phyloP scores from a whole-genome alignment of 2,888 invertebrate genomes.

The Pteria penguin region DNA sequence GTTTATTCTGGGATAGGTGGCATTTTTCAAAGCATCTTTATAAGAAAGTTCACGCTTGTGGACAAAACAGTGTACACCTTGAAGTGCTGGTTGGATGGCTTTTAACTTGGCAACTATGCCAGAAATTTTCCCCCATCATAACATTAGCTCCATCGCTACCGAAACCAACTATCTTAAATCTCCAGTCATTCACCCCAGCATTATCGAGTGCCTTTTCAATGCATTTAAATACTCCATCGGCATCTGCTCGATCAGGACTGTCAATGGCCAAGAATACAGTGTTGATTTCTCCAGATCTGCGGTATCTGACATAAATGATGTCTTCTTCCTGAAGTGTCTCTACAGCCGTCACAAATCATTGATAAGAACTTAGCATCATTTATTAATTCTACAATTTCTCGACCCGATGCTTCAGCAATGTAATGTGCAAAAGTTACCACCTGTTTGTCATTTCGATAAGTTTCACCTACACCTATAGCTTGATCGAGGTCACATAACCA shows the following conservation, averaged over 20 bases:
- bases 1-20: too few relatives aligned
- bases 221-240: background rate
- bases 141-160: background rate
- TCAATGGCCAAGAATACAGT: background rate
- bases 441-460: background rate
- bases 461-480: too few relatives aligned
- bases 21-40: too few relatives aligned
- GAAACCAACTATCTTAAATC: background rate
- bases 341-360: too few relatives aligned
- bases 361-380: background rate
- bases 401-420: too few relatives aligned
- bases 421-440: too few relatives aligned
- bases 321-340: background rate
- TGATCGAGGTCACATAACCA: too few relatives aligned
- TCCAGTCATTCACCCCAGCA: background rate
- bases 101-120: background rate
- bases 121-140: background rate
- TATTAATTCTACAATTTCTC: too few relatives aligned
- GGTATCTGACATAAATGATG: background rate
- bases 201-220: background rate
- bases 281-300: background rate
- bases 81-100: background rate
- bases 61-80: too few relatives aligned
- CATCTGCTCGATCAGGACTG: background rate
- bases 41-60: too few relatives aligned